phyloP scores from a whole-genome alignment of 2,888 invertebrate species.

The Volucella zonaria region DNA sequence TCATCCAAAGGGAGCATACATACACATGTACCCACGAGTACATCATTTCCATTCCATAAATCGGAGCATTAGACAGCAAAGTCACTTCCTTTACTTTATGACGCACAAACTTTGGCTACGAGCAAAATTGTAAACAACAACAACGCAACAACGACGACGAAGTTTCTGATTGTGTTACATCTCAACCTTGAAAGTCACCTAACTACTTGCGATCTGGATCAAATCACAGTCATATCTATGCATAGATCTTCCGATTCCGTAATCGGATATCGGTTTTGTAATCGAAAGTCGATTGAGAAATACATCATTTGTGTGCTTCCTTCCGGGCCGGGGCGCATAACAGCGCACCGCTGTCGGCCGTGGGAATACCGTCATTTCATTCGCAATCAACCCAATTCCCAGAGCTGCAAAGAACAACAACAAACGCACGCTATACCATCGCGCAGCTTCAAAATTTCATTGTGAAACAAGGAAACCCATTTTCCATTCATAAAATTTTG shows the following conservation, averaged over 20 bases:
- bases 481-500: constrained; percentile 68
- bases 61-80: constrained; percentile 46
- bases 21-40: constrained; percentile 13
- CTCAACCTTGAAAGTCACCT: constrained; percentile 32
- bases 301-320: constrained; percentile 43
- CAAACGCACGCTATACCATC: not conserved
- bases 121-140: too few relatives aligned
- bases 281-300: constrained; percentile 51
- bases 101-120: not conserved
- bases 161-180: constrained; percentile 9
- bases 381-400: constrained; percentile 56
- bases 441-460: constrained; percentile 15
- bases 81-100: constrained; percentile 54
- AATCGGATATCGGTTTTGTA: constrained; percentile 64
- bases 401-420: not conserved
- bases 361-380: constrained; percentile 12
- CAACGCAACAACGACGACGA: not conserved
- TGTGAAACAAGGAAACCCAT: constrained; percentile 64
- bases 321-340: constrained; percentile 42
- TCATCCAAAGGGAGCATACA: constrained; percentile 19
- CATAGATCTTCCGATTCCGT: constrained; percentile 46
- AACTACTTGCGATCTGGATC: not conserved
- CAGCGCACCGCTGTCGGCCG: constrained; percentile 33
- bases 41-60: constrained; percentile 61
- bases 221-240: constrained; percentile 9